A percentile compares a stretch with the other conserved stretches of the same genome.
phyloP scores from a whole-genome alignment of 2,888 invertebrate species.

The Eugnorisma glareosa region DNA sequence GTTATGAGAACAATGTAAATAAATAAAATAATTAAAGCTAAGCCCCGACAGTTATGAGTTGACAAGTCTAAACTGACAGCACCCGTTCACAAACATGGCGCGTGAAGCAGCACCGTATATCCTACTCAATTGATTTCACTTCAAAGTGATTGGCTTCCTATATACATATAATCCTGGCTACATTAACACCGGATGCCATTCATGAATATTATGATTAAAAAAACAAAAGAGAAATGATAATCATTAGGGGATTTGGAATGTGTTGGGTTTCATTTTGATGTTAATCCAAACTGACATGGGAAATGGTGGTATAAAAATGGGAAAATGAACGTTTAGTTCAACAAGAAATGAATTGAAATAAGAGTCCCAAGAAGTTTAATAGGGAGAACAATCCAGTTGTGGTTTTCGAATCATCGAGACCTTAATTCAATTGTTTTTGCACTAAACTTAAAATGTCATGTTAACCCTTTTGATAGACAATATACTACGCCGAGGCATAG shows the following conservation, averaged over 20 bases:
- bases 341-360: not conserved
- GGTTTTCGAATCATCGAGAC: too few species aligned
- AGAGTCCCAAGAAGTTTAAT: not conserved
- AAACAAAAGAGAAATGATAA: slow-evolving; percentile 3
- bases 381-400: too few species aligned
- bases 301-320: not conserved
- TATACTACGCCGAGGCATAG: too few species aligned
- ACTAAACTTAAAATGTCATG: too few species aligned
- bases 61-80: not conserved
- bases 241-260: not conserved
- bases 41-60: not conserved
- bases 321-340: not conserved
- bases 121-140: slow-evolving; percentile 1
- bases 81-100: not conserved
- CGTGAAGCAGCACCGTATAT: not conserved
- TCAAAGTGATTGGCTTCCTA: slow-evolving; percentile 5
- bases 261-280: slow-evolving; percentile 16
- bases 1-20: not conserved
- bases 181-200: not conserved
- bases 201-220: not conserved
- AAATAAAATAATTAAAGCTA: not conserved
- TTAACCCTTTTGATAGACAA: too few species aligned
- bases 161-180: slow-evolving; percentile 8
- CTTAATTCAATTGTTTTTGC: too few species aligned
- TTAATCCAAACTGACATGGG: not conserved